Evolutionary conservation across 2,888 invertebrate species (phyloP).

Genomic region (Lypha dubia): DNA sequence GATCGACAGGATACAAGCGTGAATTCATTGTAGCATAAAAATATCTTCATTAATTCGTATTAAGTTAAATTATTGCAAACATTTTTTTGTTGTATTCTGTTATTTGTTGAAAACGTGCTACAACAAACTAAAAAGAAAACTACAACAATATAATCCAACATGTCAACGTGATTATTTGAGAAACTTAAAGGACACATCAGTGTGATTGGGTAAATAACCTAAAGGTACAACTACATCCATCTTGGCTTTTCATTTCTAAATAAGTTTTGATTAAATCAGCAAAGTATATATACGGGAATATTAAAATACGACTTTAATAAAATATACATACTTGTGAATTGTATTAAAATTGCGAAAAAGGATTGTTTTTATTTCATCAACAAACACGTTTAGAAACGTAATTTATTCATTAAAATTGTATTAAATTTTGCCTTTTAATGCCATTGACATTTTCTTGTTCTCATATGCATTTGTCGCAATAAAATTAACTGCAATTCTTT

Average conservation of each 20-base stretch:
- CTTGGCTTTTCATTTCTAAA: neutral
- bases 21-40: neutral
- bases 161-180: neutral
- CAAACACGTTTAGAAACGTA: neutral
- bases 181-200: neutral
- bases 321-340: neutral
- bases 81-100: neutral
- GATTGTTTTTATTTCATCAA: too few relatives aligned
- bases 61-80: neutral
- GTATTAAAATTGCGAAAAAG: too few relatives aligned
- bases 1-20: neutral
- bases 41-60: neutral
- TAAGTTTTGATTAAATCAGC: neutral
- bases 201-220: neutral
- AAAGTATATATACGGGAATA: neutral
- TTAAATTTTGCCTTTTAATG: too few relatives aligned
- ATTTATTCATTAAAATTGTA: neutral
- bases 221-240: neutral
- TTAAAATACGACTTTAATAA: too few relatives aligned
- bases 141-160: neutral
- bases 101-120: neutral
- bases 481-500: neutral
- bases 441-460: conserved; percentile 35
- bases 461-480: conserved; percentile 8
- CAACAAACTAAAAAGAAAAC: neutral